Conservation (phyloP, 1,140 invertebrate species). For the Antheraea pernyi region DNA sequence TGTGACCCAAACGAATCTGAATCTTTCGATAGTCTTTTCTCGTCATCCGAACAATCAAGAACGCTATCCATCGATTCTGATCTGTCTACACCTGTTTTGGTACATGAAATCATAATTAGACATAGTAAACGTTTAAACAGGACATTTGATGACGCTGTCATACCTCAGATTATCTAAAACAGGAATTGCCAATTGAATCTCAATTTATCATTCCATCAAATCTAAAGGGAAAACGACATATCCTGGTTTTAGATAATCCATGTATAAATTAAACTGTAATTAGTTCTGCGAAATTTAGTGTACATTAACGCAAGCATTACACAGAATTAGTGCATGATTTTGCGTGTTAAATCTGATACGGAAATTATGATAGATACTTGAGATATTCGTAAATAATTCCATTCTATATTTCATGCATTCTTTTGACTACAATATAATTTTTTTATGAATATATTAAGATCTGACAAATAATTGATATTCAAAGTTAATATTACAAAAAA, state of each 20-base stretch:
- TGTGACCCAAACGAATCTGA: slow-evolving; percentile 49
- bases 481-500: too few relatives aligned
- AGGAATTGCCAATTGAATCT: not conserved
- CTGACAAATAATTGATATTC: too few relatives aligned
- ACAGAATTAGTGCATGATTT: slow-evolving; percentile 66
- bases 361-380: slow-evolving; percentile 6
- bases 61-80: slow-evolving; percentile 62
- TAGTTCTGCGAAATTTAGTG: slow-evolving; percentile 14
- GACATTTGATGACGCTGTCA: slow-evolving; percentile 29
- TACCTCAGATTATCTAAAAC: slow-evolving; percentile 5
- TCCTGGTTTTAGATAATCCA: not conserved
- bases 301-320: slow-evolving; percentile 48
- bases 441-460: too few relatives aligned
- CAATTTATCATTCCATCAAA: too few relatives aligned
- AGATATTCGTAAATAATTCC: not conserved
- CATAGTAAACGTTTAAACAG: slow-evolving; percentile 34
- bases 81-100: slow-evolving; percentile 68
- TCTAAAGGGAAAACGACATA: too few relatives aligned
- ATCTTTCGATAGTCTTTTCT: slow-evolving; percentile 38
- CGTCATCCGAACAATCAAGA: slow-evolving; percentile 49
- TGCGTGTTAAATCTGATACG: slow-evolving; percentile 45
- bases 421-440: not conserved
- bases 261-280: not conserved
- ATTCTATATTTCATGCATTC: slow-evolving; percentile 7
- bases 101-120: slow-evolving; percentile 68